Evolutionary conservation across 2,888 invertebrate species (phyloP).

Genomic region (Galeopsomyia nigrocyanea): DNA sequence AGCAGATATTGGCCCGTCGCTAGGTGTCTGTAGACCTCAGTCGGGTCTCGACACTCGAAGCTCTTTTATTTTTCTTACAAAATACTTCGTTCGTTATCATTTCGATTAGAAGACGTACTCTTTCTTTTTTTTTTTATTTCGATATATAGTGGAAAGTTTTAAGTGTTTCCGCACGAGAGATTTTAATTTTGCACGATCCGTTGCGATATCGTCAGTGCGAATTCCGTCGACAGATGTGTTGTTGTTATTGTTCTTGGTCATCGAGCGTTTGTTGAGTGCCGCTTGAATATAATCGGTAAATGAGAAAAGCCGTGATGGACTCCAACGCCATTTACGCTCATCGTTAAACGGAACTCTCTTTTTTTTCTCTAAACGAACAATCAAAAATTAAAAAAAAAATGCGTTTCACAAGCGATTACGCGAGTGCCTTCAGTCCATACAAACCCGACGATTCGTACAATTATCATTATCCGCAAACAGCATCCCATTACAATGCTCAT

Average conservation of each 20-base stretch:
- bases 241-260: not conserved
- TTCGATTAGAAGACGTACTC: too few species aligned
- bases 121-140: too few species aligned
- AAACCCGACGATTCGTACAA: constrained; percentile 18
- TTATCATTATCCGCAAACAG: not conserved
- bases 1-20: too few species aligned
- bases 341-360: not conserved
- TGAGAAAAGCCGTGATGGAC: not conserved
- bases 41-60: not conserved
- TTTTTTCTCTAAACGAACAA: too few species aligned
- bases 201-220: constrained; percentile 1
- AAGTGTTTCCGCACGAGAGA: too few species aligned
- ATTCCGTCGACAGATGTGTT: constrained; percentile 8
- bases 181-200: not conserved
- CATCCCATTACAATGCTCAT: constrained; percentile 19
- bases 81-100: too few species aligned
- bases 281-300: not conserved
- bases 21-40: not conserved
- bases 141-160: too few species aligned
- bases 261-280: not conserved
- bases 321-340: not conserved
- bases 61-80: too few species aligned
- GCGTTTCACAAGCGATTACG: constrained; percentile 54
- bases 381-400: constrained; percentile 47
- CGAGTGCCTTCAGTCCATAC: constrained; percentile 55